Percentiles rank a stretch among this genome's conserved stretches.
phyloP scores from a whole-genome alignment of 2,113 vertebrate species.

The Mustelus asterias region DNA sequence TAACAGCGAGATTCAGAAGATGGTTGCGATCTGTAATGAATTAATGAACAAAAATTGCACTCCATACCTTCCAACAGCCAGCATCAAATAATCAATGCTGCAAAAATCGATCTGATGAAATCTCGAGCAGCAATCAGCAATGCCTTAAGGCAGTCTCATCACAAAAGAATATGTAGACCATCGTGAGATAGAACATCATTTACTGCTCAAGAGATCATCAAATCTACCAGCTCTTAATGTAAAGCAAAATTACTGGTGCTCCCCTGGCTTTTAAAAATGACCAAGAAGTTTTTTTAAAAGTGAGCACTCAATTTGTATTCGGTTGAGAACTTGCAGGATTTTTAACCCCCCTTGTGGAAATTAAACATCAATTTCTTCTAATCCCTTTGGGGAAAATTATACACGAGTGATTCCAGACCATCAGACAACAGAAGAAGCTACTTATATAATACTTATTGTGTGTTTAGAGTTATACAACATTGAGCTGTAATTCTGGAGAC shows the following conservation, averaged over 20 bases:
- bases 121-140: background rate
- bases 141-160: conserved; percentile 14
- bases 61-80: background rate
- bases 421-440: too few relatives aligned
- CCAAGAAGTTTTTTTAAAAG: too few relatives aligned
- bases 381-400: too few relatives aligned
- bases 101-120: background rate
- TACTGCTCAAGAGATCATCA: background rate
- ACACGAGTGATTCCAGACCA: too few relatives aligned
- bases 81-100: background rate
- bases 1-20: background rate
- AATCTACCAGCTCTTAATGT: background rate
- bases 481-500: too few relatives aligned
- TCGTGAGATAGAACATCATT: conserved; percentile 34
- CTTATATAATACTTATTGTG: too few relatives aligned
- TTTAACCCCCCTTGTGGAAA: too few relatives aligned
- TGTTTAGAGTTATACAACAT: too few relatives aligned
- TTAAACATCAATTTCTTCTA: too few relatives aligned
- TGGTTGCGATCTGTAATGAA: background rate
- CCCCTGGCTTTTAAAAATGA: too few relatives aligned
- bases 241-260: background rate
- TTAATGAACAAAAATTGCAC: background rate
- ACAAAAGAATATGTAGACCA: conserved; percentile 21
- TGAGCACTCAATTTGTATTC: too few relatives aligned
- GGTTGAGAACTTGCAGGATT: too few relatives aligned